phyloP scores from a whole-genome alignment of 2,888 invertebrate species.

The Resseliella maxima region DNA sequence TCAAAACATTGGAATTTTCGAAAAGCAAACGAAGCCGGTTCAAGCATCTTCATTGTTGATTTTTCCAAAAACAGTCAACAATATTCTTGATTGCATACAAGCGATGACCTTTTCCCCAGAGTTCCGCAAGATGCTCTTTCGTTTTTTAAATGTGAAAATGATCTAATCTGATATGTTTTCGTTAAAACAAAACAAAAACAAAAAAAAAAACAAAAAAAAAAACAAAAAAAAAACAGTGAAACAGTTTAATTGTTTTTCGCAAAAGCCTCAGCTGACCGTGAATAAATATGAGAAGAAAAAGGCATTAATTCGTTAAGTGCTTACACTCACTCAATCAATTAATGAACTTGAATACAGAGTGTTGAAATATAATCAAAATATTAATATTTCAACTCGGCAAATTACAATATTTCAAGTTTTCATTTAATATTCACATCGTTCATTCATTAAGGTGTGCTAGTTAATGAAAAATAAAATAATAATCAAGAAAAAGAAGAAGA shows the following conservation, averaged over 20 bases:
- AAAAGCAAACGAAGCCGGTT: no score
- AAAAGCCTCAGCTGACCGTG: background rate
- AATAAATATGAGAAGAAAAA: background rate
- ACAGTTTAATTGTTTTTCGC: background rate
- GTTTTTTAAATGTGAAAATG: background rate
- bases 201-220: no score
- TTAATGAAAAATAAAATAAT: background rate
- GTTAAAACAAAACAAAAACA: no score
- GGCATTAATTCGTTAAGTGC: background rate
- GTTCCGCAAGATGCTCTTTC: no score
- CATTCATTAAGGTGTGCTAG: background rate
- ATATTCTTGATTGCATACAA: no score
- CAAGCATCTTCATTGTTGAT: no score
- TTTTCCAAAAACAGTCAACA: no score
- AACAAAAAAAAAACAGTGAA: background rate
- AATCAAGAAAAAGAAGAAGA: no score
- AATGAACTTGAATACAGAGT: conserved; percentile 2
- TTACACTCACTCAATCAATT: background rate
- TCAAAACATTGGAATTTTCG: no score
- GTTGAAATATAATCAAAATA: background rate
- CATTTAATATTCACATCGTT: background rate
- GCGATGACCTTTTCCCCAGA: no score
- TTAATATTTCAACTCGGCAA: background rate
- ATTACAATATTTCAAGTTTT: background rate
- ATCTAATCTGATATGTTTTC: background rate